Conservation (phyloP, 1,140 invertebrate genomes). For the Hycleus cichorii region DNA sequence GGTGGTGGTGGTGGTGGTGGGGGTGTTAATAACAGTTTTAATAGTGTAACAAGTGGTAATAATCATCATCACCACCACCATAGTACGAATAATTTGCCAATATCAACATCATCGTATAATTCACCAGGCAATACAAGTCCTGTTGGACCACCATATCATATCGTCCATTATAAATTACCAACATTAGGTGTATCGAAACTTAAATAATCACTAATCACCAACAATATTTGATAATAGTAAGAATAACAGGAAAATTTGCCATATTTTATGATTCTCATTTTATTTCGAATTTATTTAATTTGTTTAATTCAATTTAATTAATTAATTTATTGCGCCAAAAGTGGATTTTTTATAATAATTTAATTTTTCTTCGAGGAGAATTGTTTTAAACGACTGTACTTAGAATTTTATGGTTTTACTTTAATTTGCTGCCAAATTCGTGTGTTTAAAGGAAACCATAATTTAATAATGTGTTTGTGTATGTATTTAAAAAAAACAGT, state of each 20-base stretch:
- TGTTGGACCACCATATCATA: constrained; percentile 60
- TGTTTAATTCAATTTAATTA: too few species aligned
- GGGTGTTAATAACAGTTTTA: too few species aligned
- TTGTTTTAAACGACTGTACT: constrained; percentile 8
- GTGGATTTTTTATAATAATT: too few species aligned
- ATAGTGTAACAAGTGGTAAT: too few species aligned
- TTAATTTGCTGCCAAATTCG: constrained; percentile 17
- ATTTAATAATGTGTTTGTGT: too few species aligned
- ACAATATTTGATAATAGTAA: neutral
- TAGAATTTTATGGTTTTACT: constrained; percentile 6
- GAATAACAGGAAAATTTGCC: too few species aligned
- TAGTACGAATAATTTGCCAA: neutral
- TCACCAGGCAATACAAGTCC: constrained; percentile 48
- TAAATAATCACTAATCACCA: constrained; percentile 25
- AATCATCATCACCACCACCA: too few species aligned
- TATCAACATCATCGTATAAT: constrained; percentile 33
- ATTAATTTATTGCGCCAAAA: too few species aligned
- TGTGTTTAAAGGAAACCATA: too few species aligned
- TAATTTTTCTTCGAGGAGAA: neutral
- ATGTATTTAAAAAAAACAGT: too few species aligned
- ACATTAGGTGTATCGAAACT: constrained; percentile 44
- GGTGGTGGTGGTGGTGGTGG: neutral
- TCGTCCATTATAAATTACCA: constrained; percentile 64
- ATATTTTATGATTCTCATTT: too few species aligned
- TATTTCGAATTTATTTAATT: too few species aligned